A percentile compares a stretch with the other conserved stretches of the same genome.
These are phyloP conservation scores for Pseudomugil gertrudae DNA, from an alignment of 2,797 vertebrate species.

Conservation along the genomic window DNA sequence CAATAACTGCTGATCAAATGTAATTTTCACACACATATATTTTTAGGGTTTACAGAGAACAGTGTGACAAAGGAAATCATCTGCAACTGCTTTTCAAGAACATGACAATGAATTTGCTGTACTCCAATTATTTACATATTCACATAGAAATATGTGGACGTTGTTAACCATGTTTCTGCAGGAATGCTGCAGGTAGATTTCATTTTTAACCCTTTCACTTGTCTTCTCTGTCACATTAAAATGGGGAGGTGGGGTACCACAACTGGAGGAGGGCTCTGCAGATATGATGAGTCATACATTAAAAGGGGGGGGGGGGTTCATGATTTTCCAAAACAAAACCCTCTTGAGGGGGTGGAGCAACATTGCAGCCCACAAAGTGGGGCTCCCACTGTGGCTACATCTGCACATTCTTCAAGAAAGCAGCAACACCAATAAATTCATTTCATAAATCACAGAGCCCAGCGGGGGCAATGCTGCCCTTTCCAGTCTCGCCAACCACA, in stretches of 20 bases:
- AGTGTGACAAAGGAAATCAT: too few relatives aligned
- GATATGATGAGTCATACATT: conserved; percentile 52
- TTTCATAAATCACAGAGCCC: conserved; percentile 65
- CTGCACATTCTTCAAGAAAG: conserved; percentile 66
- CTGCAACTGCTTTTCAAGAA: too few relatives aligned
- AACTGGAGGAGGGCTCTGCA: conserved; percentile 45
- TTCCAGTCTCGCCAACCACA: conserved; percentile 54
- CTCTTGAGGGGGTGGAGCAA: conserved; percentile 28
- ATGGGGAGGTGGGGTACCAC: conserved; percentile 21
- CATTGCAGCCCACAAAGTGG: conserved; percentile 36
- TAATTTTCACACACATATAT: too few relatives aligned
- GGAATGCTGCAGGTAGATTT: conserved; percentile 6
- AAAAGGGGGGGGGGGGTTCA: conserved; percentile 45
- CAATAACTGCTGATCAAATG: too few relatives aligned
- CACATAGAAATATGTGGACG: neutral
- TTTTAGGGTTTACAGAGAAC: too few relatives aligned
- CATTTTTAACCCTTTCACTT: conserved; percentile 12
- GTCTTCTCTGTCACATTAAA: conserved; percentile 22
- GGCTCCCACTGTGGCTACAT: conserved; percentile 68
- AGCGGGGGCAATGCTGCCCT: conserved; percentile 52
- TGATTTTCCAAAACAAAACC: conserved; percentile 64
- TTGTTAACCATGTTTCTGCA: neutral
- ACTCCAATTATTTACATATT: neutral
- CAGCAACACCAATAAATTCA: conserved; percentile 57
- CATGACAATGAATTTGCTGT: too few relatives aligned